Conservation (phyloP, 2,113 vertebrate genomes). For the Struthidea cinerea region DNA sequence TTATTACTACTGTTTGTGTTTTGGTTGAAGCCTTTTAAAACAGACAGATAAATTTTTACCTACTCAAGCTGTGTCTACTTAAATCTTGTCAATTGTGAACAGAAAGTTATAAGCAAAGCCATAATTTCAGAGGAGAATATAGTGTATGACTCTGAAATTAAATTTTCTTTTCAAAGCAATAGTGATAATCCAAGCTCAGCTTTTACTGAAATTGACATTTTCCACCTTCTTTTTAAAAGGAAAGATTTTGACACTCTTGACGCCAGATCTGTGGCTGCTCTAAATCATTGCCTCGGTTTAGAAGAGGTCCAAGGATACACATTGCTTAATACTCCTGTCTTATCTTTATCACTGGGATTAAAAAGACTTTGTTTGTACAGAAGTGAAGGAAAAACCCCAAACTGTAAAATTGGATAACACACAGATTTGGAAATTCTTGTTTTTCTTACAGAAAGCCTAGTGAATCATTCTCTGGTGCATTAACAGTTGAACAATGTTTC, state of each 20-base stretch:
- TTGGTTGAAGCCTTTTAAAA: neutral
- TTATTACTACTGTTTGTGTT: no score
- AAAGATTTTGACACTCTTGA: neutral
- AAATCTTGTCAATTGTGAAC: neutral
- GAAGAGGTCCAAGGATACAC: neutral
- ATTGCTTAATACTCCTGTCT: neutral
- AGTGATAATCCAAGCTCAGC: neutral
- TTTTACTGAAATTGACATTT: neutral
- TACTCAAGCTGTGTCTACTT: neutral
- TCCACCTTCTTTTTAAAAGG: neutral
- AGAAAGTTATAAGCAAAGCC: neutral
- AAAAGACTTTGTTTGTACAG: neutral
- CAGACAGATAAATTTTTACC: neutral
- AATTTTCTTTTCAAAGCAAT: neutral
- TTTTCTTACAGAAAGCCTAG: neutral
- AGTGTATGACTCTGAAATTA: neutral
- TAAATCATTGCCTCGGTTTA: neutral
- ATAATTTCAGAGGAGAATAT: neutral
- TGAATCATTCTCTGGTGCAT: neutral
- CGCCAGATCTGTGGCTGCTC: neutral
- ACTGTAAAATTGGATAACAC: neutral
- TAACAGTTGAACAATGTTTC: neutral
- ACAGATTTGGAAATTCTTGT: neutral
- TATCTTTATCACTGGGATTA: neutral
- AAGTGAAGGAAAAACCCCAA: neutral